Percentiles rank a stretch among this genome's conserved stretches.
Conservation (phyloP, 2,113 vertebrate genomes). For the Argyrosomus japonicus region DNA sequence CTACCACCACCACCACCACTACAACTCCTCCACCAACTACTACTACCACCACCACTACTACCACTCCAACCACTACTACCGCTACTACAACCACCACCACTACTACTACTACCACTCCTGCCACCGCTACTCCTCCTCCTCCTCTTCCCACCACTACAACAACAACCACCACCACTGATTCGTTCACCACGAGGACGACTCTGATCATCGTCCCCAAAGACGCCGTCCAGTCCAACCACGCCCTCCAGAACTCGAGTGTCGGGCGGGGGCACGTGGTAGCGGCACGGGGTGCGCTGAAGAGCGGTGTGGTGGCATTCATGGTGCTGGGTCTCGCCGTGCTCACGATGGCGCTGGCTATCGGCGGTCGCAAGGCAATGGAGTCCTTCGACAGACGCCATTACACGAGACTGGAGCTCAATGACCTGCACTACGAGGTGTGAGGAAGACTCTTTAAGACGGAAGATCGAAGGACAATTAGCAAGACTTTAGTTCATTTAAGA, state of each 20-base stretch:
- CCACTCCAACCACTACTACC: background rate
- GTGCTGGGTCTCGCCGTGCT: slow-evolving; percentile 78
- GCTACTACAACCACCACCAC: slow-evolving; percentile 7
- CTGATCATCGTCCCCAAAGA: slow-evolving; percentile 65
- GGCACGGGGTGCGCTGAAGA: slow-evolving; percentile 65
- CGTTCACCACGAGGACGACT: slow-evolving; percentile 27
- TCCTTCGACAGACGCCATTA: slow-evolving; percentile 86
- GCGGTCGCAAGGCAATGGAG: slow-evolving; percentile 84
- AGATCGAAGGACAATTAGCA: slow-evolving; percentile 21
- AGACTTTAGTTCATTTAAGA: background rate
- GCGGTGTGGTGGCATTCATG: slow-evolving; percentile 78
- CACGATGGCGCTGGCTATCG: slow-evolving; percentile 72
- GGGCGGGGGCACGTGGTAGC: slow-evolving; percentile 28
- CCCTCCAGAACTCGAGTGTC: slow-evolving; percentile 31
- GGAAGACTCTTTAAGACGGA: background rate
- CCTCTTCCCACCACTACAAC: background rate
- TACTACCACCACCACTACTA: rapidly evolving
- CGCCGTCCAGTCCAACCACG: slow-evolving; percentile 25
- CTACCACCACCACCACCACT: background rate
- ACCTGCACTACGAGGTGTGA: slow-evolving; percentile 86
- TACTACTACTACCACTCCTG: background rate
- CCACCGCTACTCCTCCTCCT: background rate
- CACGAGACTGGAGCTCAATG: slow-evolving; percentile 86
- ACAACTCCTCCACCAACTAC: background rate
- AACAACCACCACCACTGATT: background rate